These are phyloP conservation scores for Forbesichthys papilliferus DNA, from an alignment of 2,113 vertebrate species.

Conservation along the genomic window DNA sequence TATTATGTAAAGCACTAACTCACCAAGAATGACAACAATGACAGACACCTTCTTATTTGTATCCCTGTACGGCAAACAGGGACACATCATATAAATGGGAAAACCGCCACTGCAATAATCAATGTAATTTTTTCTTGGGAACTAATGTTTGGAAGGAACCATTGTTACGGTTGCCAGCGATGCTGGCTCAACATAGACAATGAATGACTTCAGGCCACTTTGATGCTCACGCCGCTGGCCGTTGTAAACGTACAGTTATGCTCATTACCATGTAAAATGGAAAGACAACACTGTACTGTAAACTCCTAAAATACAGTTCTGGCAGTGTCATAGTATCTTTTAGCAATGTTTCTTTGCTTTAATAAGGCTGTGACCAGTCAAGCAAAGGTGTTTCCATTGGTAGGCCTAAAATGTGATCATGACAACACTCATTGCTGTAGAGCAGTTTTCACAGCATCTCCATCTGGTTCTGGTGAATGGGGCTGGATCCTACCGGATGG, in stretches of 20 bases:
- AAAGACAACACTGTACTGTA: not conserved
- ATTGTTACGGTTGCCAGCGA: too few species aligned
- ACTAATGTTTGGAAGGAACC: too few species aligned
- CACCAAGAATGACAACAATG: too few species aligned
- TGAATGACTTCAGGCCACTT: too few species aligned
- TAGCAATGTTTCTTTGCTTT: not conserved
- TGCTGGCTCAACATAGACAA: too few species aligned
- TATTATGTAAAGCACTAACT: too few species aligned
- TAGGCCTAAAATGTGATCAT: not conserved
- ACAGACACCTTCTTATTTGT: too few species aligned
- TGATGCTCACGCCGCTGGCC: too few species aligned
- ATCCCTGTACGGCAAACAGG: too few species aligned
- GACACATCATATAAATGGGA: too few species aligned
- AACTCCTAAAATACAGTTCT: not conserved
- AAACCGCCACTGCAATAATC: too few species aligned
- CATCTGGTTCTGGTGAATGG: conserved; percentile 39
- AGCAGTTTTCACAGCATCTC: conserved; percentile 15
- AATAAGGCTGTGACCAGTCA: not conserved
- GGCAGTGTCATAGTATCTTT: not conserved
- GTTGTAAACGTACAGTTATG: not conserved
- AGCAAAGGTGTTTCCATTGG: not conserved
- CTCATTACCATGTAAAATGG: not conserved
- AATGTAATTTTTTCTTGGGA: too few species aligned
- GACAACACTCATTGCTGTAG: not conserved
- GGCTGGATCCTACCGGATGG: conserved; percentile 59